Percentiles rank a stretch among this genome's conserved stretches.
Conservation (phyloP, 2,888 invertebrate genomes). For the Laothoe populi region DNA sequence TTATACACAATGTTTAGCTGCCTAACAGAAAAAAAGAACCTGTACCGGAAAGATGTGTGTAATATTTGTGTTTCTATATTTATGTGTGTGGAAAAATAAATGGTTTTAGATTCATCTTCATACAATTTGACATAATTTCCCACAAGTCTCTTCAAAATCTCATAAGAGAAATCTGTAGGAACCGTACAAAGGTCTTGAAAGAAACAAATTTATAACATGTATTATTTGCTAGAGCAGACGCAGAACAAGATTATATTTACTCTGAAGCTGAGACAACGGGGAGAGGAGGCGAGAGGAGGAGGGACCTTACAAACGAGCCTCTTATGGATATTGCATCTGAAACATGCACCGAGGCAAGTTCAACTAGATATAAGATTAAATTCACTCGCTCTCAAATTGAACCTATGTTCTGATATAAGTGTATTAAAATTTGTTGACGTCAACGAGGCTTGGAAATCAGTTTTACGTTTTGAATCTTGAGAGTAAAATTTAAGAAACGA, state of each 20-base stretch:
- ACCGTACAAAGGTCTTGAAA: not conserved
- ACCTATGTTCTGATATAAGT: not conserved
- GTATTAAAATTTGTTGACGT: conserved; percentile 5
- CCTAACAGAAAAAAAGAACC: too few relatives aligned
- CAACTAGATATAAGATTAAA: conserved; percentile 13
- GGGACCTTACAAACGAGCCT: conserved; percentile 15
- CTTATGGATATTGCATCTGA: conserved; percentile 23
- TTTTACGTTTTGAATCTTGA: not conserved
- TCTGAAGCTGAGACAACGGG: not conserved
- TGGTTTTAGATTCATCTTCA: too few relatives aligned
- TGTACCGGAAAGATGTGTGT: too few relatives aligned
- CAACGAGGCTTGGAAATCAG: not conserved
- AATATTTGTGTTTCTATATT: too few relatives aligned
- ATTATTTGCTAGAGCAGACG: conserved; percentile 5
- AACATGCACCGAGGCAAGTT: conserved; percentile 19
- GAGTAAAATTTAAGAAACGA: too few relatives aligned
- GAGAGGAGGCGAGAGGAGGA: not conserved
- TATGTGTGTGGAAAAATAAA: too few relatives aligned
- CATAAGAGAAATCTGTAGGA: not conserved
- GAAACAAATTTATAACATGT: conserved; percentile 18
- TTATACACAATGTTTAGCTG: too few relatives aligned
- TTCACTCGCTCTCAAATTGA: conserved; percentile 1
- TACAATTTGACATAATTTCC: too few relatives aligned
- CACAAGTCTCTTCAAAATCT: too few relatives aligned
- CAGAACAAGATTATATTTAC: conserved; percentile 18